Base-by-base conservation (phyloP, 37 sponge, comb jelly and placozoan species). In the Dysidea cf. avara region DNA sequence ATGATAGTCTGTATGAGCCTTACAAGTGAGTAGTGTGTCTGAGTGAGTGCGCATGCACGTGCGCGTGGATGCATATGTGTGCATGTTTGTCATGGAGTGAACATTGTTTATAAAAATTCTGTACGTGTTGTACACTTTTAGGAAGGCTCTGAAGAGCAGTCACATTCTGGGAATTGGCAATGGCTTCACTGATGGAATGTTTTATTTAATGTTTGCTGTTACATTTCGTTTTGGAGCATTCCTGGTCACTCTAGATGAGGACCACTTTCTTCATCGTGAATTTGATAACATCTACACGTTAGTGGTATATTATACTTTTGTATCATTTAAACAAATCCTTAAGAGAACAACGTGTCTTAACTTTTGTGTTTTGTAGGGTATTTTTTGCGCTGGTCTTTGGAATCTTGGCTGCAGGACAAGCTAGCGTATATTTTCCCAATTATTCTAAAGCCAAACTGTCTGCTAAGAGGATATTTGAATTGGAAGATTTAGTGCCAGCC, bases 341-440 rank as follows among this genome's bases (percentile, higher is more conserved):
- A n/a, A n/a, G n/a, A n/a, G n/a, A n/a, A n/a, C n/a, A n/a, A n/a
- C n/a, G n/a, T n/a, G n/a, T n/a, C n/a, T n/a, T n/a, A n/a, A n/a
- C n/a, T n/a, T n/a, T n/a, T n/a, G n/a, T n/a, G n/a, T n/a, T n/a
- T n/a, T 43, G 72, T 67, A 75, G 84, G 12, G 86, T 72, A 9
- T 85, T 92, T 53, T 53, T 61, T 71, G 94, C 94, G 51, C 75
- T 92, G 13, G 48, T 92, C 20, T 88, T 88, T 81, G 82, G 94
- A 7, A 91, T 82, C 9, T 25, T 70, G 33, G 75, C 84, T 17
- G 86, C 79, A 18, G 91, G 91, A 17, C 90, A 92, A 59, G 90
- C 86, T 43, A 59, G 76, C 1, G 76, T 86, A 28, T 89, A 81
- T 81, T 91, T 82, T 17, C 94, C 94, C 13, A 80, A 88, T 32